Base-by-base conservation (phyloP, 2,797 vertebrate genomes). In the Pitangus sulphuratus region DNA sequence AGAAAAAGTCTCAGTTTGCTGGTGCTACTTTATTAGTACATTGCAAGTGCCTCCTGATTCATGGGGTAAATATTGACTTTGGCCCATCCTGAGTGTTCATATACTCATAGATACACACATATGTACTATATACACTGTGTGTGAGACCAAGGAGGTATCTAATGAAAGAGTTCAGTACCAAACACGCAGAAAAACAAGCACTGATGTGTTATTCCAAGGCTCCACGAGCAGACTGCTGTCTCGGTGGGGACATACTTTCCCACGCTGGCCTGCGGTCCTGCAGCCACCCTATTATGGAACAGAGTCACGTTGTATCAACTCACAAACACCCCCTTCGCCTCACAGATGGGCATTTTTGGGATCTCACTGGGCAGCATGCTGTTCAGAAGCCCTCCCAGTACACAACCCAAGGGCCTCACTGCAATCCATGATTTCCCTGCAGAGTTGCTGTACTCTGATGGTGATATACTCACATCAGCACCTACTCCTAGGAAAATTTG, bases 71-170 rank as follows among this genome's bases (percentile, higher is more conserved):
- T 35, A 40, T 6, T 84, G 39, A 3, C 85, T 69, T 44, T 37
- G 80, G 54, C 37, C 31, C n/a, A 19, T n/a, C 15, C 9, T 14
- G 47, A 19, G 48, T 7, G 51, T 42, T 74, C 14, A 11, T 10
- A 2, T 2, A 12, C 21, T 40, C 19, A 53, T 47, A 72, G n/a
- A 74, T 3, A 47, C 10, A 7, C 1, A 4, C 6, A 1, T 3
- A 2, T 3, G 8, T 28, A 20, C 75, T 70, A 40, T 4, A 42
- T 1, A n/a, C 21, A 0, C 10, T 2, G 15, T 2, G 42, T 13
- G 37, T 51, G 66, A 72, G 35, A 69, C 31, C 24, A 48, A 8
- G 1, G 19, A 84, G 64, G 72, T 11, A 12, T 5, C 35, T 92
- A 25, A 47, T 0, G n/a, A 5, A 11, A 58, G 51, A 30, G 2